Conservation (phyloP, 2,888 invertebrate genomes). For the Xanthia icteritia region DNA sequence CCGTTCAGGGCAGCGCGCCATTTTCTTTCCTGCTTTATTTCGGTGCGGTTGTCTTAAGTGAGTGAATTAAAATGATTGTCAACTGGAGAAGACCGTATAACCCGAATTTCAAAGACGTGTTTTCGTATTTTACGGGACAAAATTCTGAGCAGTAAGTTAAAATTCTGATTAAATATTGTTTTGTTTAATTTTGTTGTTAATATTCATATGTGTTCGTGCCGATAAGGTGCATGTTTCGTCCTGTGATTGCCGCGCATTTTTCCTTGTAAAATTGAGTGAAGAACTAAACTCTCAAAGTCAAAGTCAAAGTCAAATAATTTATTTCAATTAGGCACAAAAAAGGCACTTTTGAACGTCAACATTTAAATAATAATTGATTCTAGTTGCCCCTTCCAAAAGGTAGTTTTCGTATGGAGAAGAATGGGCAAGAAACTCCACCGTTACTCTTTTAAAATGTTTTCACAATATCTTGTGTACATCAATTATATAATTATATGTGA, state of each 20-base stretch:
- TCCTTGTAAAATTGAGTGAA: neutral
- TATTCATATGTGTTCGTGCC: too few relatives aligned
- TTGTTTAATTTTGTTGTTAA: neutral
- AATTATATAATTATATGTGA: too few relatives aligned
- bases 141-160: neutral
- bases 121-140: neutral
- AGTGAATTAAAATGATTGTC: neutral
- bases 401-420: too few relatives aligned
- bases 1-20: neutral
- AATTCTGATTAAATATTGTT: neutral
- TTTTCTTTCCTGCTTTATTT: neutral
- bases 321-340: too few relatives aligned
- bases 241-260: neutral
- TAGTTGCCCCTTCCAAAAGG: too few relatives aligned
- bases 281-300: too few relatives aligned
- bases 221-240: neutral
- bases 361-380: too few relatives aligned
- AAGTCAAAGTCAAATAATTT: too few relatives aligned
- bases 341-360: too few relatives aligned
- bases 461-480: too few relatives aligned
- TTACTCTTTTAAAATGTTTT: too few relatives aligned
- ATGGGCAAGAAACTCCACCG: too few relatives aligned
- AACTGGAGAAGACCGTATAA: neutral
- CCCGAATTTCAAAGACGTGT: neutral
- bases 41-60: neutral